Conservation (phyloP, 2,113 vertebrate species). For the Pithys albifrons region DNA sequence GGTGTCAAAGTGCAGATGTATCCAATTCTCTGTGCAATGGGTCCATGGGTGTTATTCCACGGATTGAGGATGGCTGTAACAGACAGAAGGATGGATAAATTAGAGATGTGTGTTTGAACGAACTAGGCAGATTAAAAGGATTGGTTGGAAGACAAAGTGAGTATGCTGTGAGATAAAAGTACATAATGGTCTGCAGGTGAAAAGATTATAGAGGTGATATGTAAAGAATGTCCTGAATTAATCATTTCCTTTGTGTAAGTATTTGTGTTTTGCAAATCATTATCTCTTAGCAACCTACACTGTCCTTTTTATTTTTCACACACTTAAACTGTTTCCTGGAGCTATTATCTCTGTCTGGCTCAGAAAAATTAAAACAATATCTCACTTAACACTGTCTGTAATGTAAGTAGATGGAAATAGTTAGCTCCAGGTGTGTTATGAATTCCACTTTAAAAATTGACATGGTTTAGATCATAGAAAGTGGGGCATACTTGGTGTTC, state of each 20-base stretch:
- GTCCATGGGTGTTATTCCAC: neutral
- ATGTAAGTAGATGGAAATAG: neutral
- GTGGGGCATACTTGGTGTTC: constrained; percentile 21
- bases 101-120: neutral
- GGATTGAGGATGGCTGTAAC: neutral
- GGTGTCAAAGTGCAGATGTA: neutral
- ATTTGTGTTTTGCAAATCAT: neutral
- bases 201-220: neutral
- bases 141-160: neutral
- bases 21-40: accelerated
- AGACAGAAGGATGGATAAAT: neutral
- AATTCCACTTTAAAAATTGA: neutral
- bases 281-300: constrained; percentile 10
- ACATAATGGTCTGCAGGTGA: neutral
- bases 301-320: neutral
- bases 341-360: neutral
- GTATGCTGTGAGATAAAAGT: neutral
- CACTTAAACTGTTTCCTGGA: neutral
- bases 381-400: neutral
- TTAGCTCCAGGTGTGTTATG: neutral
- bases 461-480: constrained; percentile 18
- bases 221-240: constrained; percentile 35
- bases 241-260: neutral
- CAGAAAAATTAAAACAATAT: constrained; percentile 34
- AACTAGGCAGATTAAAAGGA: neutral